Base-by-base conservation (phyloP, 2,113 vertebrate genomes). In the Caloenas nicobarica region DNA sequence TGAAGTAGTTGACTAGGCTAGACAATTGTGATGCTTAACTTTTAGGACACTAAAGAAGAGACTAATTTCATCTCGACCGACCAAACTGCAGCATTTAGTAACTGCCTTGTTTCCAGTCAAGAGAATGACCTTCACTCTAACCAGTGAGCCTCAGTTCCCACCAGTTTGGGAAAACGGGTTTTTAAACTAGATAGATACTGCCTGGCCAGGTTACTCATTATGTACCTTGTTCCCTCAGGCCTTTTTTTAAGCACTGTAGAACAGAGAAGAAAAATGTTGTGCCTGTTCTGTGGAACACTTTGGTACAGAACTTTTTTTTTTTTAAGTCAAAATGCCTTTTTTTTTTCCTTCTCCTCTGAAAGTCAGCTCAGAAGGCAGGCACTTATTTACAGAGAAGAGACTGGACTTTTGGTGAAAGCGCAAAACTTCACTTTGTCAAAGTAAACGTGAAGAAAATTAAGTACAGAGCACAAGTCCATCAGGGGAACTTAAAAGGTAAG, bases 181-280 rank as follows among this genome's bases (percentile, higher is more conserved):
- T 94, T 84, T 38, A 91, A 92, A 91, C 36, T 38, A 74, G 71
- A 86, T 26, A 74, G 69, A 51, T 29, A 60, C 80, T 48, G 91
- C 91, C 83, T 78, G 14, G 23, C 51, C 88, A 78, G 76, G 96
- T 97, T 96, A 97, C 33, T 96, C 72, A 97, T 97, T 97, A 97
- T 19, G 38, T 93, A 69, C 64, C 83, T 93, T 74, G 34, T 79
- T 64, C 92, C 96, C 92, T 90, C 28, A 36, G 95, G 96, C 64
- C 40, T 58, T 91, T 94, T 94, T 89, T 91, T 60, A 91, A 96
- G 88, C 69, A 88, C 88, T 34, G 42, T 66, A 93, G 72, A 91
- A 64, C 80, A 81, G 31, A 85, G 36, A 58, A 88, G 10, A 71
- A 94, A 86, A 92, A 56, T 38, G 60, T 38, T 48, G 62, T 92